These are phyloP conservation scores for Barypeithes pellucidus DNA, from an alignment of 2,888 invertebrate genomes.

Conservation along the genomic window DNA sequence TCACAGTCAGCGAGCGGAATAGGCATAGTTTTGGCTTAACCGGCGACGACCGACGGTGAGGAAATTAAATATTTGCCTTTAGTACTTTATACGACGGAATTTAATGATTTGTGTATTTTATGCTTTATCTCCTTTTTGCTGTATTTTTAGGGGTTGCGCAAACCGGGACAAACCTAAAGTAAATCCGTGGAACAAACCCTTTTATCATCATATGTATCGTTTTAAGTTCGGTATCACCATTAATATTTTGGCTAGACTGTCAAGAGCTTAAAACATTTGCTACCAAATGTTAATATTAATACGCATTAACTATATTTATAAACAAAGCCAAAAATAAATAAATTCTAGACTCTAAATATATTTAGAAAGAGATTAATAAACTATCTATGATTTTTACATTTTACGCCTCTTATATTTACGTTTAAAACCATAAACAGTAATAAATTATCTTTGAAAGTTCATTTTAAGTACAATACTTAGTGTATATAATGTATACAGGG, in stretches of 20 bases:
- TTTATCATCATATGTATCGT: neutral
- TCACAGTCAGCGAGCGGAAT: no score
- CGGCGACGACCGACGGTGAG: no score
- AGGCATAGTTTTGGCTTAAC: no score
- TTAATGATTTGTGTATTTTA: no score
- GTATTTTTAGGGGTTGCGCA: no score
- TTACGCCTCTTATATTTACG: neutral
- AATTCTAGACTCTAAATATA: neutral
- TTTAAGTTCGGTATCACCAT: neutral
- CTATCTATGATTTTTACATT: neutral
- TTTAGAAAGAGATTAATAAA: constrained; percentile 16
- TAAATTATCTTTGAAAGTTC: constrained; percentile 1
- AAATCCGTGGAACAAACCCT: no score
- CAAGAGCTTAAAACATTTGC: neutral
- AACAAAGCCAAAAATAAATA: constrained; percentile 12
- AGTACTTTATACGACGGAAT: no score
- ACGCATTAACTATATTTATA: neutral
- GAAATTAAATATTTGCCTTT: no score
- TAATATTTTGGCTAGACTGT: neutral
- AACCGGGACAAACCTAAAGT: no score
- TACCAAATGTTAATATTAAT: neutral
- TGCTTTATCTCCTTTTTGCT: no score
- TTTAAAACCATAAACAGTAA: neutral
- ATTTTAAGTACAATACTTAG: no score
- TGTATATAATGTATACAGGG: no score